phyloP scores from a whole-genome alignment of 2,113 vertebrate genomes.

The Megalops atlanticus region DNA sequence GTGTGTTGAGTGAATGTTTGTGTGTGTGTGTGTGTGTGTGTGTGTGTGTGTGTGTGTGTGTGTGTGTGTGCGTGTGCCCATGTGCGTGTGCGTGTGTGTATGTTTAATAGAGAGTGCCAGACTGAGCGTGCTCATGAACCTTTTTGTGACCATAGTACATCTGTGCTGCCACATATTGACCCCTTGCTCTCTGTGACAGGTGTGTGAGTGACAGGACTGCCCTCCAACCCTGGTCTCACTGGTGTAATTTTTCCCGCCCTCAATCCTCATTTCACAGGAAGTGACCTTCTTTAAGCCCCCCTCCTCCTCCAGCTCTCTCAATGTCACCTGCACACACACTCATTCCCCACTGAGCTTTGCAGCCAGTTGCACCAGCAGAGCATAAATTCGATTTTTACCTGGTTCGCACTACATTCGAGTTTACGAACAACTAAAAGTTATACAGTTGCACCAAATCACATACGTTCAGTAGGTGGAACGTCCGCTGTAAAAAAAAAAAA shows the following conservation, averaged over 20 bases:
- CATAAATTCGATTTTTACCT: too few species aligned
- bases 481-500: too few species aligned
- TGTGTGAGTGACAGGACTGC: constrained; percentile 62
- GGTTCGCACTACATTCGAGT: too few species aligned
- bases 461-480: too few species aligned
- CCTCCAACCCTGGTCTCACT: constrained; percentile 45
- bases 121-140: too few species aligned
- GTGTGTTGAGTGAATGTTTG: constrained; percentile 17
- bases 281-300: constrained; percentile 68
- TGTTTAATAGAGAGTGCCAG: too few species aligned
- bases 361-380: too few species aligned
- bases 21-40: constrained; percentile 26
- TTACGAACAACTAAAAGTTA: too few species aligned
- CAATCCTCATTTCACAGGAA: constrained; percentile 79
- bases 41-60: constrained; percentile 12
- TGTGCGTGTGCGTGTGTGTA: constrained; percentile 42
- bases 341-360: too few species aligned
- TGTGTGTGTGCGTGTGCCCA: constrained; percentile 36
- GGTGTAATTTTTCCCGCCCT: constrained; percentile 70
- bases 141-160: too few species aligned
- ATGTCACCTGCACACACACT: constrained; percentile 30
- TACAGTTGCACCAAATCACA: too few species aligned
- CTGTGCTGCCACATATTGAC: constrained; percentile 60
- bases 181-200: constrained; percentile 56
- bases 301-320: constrained; percentile 32